Evolutionary conservation across 2,113 vertebrate genomes (phyloP), one percentile per base, ranked within the genome.

Genomic region (Rhombomys opimus): DNA sequence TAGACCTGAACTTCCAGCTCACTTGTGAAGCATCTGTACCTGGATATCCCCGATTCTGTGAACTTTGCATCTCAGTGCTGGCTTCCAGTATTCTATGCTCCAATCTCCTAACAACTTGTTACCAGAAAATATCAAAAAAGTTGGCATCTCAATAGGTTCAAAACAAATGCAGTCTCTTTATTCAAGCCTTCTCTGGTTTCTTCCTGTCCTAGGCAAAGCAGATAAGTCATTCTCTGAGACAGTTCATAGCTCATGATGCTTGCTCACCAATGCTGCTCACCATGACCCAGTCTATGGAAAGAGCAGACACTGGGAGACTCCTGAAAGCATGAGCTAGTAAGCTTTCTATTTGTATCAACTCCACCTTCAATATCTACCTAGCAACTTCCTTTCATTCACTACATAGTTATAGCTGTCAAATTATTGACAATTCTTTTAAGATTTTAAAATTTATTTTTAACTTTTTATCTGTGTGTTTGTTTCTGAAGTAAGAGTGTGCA

Each of bases 71-170:
- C 18, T 72, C 67, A 77, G 54, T 68, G 11, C 52, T 93, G 46
- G 20, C 87, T 95, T 90, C 52, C 80, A 15, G 41, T 7, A 57
- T 65, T 76, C 35, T 87, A 65, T 65, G 46, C 10, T 68, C 50
- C 38, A 81, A 52, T 85, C 50, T 90, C 73, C 84, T 76, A 97
- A 92, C n/a, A 90, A 89, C 22, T 94, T 88, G 38, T 88, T 93
- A 52, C 8, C 63, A 30, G 10, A 89, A 95, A 90, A 96, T 92
- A 77, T 15, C 32, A 90, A 52, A 30, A 72, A 96, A 77, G 54
- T 73, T 73, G 90, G 67, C 89, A 90, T 52, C 50, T 38, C 70
- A 25, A 59, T 17, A 92, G 30, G 12, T 7, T 59, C 57, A 89
- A 78, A 27, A 90, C 18, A 68, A 81, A 80, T 78, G 75, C 77